Conservation (phyloP, 2,113 vertebrate genomes). For the Heterotis niloticus region DNA sequence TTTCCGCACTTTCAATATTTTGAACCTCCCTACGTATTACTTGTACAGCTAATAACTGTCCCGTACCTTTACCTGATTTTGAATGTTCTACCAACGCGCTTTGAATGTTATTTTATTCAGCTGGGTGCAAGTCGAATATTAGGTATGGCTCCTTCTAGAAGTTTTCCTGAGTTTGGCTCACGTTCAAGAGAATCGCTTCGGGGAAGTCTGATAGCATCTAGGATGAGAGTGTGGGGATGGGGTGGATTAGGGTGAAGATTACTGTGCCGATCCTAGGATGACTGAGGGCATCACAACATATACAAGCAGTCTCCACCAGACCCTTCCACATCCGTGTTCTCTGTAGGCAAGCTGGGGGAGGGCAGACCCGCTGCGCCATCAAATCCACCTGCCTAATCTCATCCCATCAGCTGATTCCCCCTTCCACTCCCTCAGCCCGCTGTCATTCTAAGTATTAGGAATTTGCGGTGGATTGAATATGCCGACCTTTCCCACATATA, state of each 20-base stretch:
- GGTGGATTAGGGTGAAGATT: too few species aligned
- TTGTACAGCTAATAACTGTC: not conserved
- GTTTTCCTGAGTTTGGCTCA: too few species aligned
- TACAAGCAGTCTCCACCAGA: not conserved
- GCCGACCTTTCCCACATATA: not conserved
- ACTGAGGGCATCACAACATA: too few species aligned
- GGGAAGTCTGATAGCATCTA: too few species aligned
- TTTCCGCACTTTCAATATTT: not conserved
- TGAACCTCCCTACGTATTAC: not conserved
- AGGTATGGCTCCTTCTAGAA: too few species aligned
- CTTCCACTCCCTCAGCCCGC: not conserved
- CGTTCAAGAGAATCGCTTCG: too few species aligned
- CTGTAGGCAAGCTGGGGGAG: not conserved
- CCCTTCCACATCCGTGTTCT: conserved; percentile 6
- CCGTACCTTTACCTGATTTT: not conserved
- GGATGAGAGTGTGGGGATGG: too few species aligned
- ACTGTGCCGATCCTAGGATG: too few species aligned
- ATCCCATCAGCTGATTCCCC: conserved; percentile 30
- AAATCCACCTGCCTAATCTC: conserved; percentile 29
- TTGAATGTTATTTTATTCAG: too few species aligned
- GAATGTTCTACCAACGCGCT: not conserved
- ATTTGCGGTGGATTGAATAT: conserved; percentile 51
- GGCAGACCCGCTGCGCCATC: conserved; percentile 21
- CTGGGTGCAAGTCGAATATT: too few species aligned
- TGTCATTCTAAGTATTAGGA: conserved; percentile 59